Conservation (phyloP, 2,113 vertebrate species). For the Eretmochelys imbricata region DNA sequence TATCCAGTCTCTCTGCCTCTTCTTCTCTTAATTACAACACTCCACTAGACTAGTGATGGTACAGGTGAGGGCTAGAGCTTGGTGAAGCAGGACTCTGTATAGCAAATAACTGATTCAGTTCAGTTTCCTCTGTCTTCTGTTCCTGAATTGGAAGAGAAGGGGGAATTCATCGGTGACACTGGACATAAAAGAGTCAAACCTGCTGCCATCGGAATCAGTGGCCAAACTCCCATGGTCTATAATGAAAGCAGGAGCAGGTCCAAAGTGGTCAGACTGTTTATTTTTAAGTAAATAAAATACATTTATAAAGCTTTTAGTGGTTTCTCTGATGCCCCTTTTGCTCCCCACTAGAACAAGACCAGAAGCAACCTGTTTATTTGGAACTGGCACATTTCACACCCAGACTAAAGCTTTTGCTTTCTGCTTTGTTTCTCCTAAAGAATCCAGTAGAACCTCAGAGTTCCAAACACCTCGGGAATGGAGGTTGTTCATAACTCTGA, state of each 20-base stretch:
- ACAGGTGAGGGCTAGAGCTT: neutral
- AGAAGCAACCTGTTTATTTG: neutral
- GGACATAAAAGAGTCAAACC: constrained; percentile 9
- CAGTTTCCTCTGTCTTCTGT: neutral
- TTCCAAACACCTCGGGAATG: no score
- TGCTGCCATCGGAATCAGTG: neutral
- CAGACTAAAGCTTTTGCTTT: neutral
- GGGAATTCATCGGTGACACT: neutral
- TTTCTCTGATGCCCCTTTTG: neutral
- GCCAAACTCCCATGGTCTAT: neutral
- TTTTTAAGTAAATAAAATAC: neutral
- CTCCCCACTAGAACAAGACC: neutral
- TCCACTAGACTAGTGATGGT: neutral
- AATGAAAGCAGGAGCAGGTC: constrained; percentile 9
- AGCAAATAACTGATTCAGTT: neutral
- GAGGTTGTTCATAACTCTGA: no score
- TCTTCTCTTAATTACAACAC: neutral
- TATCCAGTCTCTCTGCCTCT: neutral
- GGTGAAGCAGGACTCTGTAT: neutral
- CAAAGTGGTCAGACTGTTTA: constrained; percentile 17
- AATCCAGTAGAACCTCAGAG: neutral
- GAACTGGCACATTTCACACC: neutral
- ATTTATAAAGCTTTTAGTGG: constrained; percentile 32
- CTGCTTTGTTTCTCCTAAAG: neutral
- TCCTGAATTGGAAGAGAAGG: neutral